Evolutionary conservation across 2,113 vertebrate genomes (phyloP), one percentile per base, ranked within the genome.

Genomic region (Rhipidura dahli): DNA sequence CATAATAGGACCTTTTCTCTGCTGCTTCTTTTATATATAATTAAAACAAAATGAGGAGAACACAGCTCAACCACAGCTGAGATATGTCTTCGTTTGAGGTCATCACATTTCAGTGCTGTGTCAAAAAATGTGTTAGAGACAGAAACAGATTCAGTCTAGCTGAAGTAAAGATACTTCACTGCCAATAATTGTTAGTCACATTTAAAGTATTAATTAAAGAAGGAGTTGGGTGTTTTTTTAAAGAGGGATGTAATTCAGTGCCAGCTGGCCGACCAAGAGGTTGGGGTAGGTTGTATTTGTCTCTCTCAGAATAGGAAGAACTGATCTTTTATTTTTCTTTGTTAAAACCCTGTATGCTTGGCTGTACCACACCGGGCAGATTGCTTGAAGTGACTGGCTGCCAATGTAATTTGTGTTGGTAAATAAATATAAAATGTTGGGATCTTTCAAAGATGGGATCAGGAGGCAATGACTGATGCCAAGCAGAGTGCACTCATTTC

Each of bases 341-440:
- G 57, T 77, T 80, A 86, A 94, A 94, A 88, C 26, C 59, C 63
- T 70, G 33, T 68, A 59, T 81, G 51, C 40, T 95, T 95, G 87
- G 75, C 87, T 96, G 60, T 96, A 86, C 68, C 68, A 88, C 44
- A 95, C 47, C 82, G 88, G 82, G 87, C 90, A 96, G 93, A 93
- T 96, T 95, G 93, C 79, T 94, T 71, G 79, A 95, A 81, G 79
- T 70, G 82, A 92, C 61, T 90, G 82, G 13, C 93, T 97, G 94
- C 95, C 94, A 95, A 86, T 68, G 71, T 93, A 96, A 95, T 95
- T 94, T 93, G 71, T 91, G 91, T 96, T 91, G 85, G 92, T 97
- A 96, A 96, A 96, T 96, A 97, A 92, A 95, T 92, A 93, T 88
- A 96, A 88, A 93, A 96, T 92, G 71, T 73, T 90, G 88, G 10